phyloP scores from a whole-genome alignment of 35 echinoderm and acorn worm species.

The Eucidaris tribuloides region DNA sequence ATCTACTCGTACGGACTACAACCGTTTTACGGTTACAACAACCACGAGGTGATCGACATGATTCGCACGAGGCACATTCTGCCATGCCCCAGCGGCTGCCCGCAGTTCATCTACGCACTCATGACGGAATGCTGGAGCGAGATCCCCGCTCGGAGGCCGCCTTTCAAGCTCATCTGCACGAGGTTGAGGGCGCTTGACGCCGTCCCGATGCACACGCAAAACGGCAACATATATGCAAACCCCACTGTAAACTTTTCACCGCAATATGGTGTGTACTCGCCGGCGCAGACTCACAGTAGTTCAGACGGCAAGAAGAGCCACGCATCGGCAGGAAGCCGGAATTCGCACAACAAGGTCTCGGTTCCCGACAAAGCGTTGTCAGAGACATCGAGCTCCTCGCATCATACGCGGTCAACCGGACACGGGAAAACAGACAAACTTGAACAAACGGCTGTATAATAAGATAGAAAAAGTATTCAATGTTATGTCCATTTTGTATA shows the following conservation, averaged over 20 bases:
- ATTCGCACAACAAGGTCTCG: constrained; percentile 9
- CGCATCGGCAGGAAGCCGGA: constrained; percentile 24
- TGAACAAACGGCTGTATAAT: constrained; percentile 61
- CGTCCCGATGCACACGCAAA: constrained; percentile 71
- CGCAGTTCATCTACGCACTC: constrained; percentile 86
- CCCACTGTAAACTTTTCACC: constrained; percentile 58
- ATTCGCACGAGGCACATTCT: constrained; percentile 83
- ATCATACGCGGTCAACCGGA: constrained; percentile 44
- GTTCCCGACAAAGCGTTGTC: constrained; percentile 55
- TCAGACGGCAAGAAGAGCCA: constrained; percentile 56
- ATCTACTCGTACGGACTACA: constrained; percentile 92
- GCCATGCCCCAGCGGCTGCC: constrained; percentile 85
- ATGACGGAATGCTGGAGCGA: constrained; percentile 98
- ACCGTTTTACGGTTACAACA: constrained; percentile 96
- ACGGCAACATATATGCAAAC: constrained; percentile 65
- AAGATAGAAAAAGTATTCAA: background rate
- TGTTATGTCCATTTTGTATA: constrained; percentile 25
- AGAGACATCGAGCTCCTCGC: constrained; percentile 48
- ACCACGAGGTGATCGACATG: constrained; percentile 97
- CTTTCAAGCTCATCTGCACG: constrained; percentile 66
- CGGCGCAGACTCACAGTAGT: constrained; percentile 60
- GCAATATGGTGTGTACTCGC: constrained; percentile 51
- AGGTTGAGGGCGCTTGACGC: constrained; percentile 76
- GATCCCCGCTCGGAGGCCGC: constrained; percentile 64
- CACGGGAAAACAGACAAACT: constrained; percentile 33